A percentile compares a stretch with the other conserved stretches of the same genome.
phyloP scores from a whole-genome alignment of 2,888 invertebrate species.

The Lithosia quadra region DNA sequence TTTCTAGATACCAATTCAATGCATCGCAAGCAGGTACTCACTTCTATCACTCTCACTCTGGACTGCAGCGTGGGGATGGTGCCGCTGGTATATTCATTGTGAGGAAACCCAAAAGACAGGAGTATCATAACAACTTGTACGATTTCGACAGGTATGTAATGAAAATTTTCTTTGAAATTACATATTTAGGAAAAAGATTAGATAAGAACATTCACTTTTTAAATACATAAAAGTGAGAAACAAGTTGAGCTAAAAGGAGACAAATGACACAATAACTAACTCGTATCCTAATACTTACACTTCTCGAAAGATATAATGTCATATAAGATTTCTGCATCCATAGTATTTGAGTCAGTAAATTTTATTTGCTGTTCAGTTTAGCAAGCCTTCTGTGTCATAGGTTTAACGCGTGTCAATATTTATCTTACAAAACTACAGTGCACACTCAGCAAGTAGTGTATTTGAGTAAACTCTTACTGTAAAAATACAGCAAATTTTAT shows the following conservation, averaged over 20 bases:
- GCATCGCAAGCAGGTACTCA: conserved; percentile 93
- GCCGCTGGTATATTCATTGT: conserved; percentile 93
- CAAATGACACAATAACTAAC: neutral
- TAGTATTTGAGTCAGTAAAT: neutral
- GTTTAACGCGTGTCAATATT: conserved; percentile 1
- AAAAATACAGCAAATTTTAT: neutral
- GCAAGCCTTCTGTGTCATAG: neutral
- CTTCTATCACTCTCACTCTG: conserved; percentile 91
- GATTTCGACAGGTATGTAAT: conserved; percentile 90
- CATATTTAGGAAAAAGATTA: neutral
- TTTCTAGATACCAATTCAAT: conserved; percentile 89
- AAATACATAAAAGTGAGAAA: neutral
- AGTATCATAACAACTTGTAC: conserved; percentile 90
- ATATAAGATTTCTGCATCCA: neutral
- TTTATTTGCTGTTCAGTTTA: neutral
- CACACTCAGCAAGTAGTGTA: neutral
- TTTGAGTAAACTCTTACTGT: neutral
- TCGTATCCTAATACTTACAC: too few relatives aligned
- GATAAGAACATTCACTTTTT: too few relatives aligned
- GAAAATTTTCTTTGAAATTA: neutral
- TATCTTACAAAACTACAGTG: neutral
- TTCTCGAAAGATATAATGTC: neutral
- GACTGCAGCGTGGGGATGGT: conserved; percentile 95
- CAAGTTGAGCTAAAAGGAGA: neutral
- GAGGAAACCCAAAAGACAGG: conserved; percentile 88